Percentiles rank a stretch among this genome's conserved stretches.
Evolutionary conservation across 2,888 invertebrate genomes (phyloP).

Genomic region (Tetropium fuscum): DNA sequence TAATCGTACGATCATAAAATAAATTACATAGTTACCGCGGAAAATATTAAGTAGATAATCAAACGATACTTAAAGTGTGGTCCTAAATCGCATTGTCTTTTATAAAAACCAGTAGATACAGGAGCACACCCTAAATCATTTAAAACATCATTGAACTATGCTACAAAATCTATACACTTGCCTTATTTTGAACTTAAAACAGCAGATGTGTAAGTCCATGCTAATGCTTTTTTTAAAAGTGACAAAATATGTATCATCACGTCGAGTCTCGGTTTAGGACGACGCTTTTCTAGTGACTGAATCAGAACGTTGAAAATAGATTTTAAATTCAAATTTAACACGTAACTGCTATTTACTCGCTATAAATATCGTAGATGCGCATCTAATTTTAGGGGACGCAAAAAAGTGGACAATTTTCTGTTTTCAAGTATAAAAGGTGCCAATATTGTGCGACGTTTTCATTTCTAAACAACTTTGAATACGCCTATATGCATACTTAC

Average conservation of each 20-base stretch:
- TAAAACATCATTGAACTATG: no score
- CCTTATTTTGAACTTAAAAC: conserved; percentile 28
- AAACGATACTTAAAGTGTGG: no score
- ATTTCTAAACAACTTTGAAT: no score
- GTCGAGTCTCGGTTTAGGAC: conserved; percentile 18
- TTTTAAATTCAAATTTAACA: conserved; percentile 45
- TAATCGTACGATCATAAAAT: no score
- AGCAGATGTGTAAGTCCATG: conserved; percentile 43
- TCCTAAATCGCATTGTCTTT: no score
- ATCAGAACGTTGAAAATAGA: conserved; percentile 49
- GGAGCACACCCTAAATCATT: conserved; percentile 1
- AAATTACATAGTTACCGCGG: no score
- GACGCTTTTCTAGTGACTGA: conserved; percentile 44
- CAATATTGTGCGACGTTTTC: no score
- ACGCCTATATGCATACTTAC: no score
- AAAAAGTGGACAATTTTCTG: conserved; percentile 5
- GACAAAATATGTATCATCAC: conserved; percentile 8
- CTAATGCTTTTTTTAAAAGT: conserved; percentile 13
- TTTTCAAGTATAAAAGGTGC: no score
- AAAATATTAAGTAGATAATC: no score
- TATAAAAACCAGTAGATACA: no score
- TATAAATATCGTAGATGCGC: conserved; percentile 33
- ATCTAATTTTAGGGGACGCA: conserved; percentile 20
- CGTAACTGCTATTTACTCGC: conserved; percentile 36
- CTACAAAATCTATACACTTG: no score